These are phyloP conservation scores for Coenonympha arcania DNA, from an alignment of 2,888 invertebrate genomes.

Conservation along the genomic window DNA sequence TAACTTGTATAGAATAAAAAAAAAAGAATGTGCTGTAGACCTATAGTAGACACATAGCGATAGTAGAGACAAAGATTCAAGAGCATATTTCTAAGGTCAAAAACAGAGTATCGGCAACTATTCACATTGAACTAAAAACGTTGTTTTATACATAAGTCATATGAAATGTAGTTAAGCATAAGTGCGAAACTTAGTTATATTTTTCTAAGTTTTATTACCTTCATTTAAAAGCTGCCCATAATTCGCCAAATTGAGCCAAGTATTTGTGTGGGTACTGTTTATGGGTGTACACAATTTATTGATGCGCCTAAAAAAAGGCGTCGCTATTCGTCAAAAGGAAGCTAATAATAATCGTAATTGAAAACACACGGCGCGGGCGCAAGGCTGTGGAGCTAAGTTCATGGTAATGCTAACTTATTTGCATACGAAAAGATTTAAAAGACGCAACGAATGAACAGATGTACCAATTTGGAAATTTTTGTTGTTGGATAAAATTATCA, in stretches of 20 bases:
- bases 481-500: neutral
- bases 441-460: neutral
- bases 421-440: constrained; percentile 64
- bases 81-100: no score
- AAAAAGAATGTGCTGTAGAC: no score
- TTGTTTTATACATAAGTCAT: no score
- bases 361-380: constrained; percentile 46
- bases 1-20: no score
- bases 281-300: constrained; percentile 15
- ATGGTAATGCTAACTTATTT: constrained; percentile 56
- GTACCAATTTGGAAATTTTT: neutral
- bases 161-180: constrained; percentile 6
- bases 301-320: constrained; percentile 27
- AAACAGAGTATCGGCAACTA: no score
- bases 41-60: no score
- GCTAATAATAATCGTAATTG: constrained; percentile 52
- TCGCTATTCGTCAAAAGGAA: constrained; percentile 31
- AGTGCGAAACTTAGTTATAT: no score
- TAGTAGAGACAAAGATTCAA: no score
- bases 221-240: no score
- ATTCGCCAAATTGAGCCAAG: constrained; percentile 3
- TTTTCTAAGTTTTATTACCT: no score
- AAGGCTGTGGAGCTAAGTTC: constrained; percentile 51
- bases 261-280: neutral
- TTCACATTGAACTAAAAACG: no score